Evolutionary conservation across 1,140 invertebrate species (phyloP).

Genomic region (Magallana angulata): DNA sequence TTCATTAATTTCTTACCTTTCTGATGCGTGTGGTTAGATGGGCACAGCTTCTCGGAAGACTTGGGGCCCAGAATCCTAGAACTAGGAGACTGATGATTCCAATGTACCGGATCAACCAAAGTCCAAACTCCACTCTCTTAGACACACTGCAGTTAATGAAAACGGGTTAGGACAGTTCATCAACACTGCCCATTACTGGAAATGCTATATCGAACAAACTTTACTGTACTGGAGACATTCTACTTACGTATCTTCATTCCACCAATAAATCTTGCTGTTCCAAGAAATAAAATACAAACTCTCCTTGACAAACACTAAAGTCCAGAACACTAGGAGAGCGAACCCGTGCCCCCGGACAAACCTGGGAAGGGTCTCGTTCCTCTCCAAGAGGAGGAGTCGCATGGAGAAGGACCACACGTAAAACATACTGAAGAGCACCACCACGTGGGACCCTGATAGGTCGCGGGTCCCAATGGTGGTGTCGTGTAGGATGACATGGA

Average conservation of each 20-base stretch:
- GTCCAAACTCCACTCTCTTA: slow-evolving; percentile 90
- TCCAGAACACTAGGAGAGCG: slow-evolving; percentile 94
- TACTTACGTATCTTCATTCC: slow-evolving; percentile 70
- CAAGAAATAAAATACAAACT: slow-evolving; percentile 90
- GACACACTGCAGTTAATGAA: slow-evolving; percentile 57
- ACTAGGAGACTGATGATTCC: slow-evolving; percentile 89
- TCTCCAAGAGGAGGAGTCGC: slow-evolving; percentile 88
- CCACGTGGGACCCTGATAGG: slow-evolving; percentile 64
- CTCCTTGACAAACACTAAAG: slow-evolving; percentile 90
- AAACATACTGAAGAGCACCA: slow-evolving; percentile 71
- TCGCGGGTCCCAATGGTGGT: slow-evolving; percentile 55
- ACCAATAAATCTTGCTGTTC: slow-evolving; percentile 75
- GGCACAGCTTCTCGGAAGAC: slow-evolving; percentile 82
- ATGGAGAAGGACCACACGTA: slow-evolving; percentile 89
- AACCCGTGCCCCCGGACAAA: slow-evolving; percentile 95
- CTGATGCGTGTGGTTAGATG: slow-evolving; percentile 39
- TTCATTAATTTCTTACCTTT: not conserved
- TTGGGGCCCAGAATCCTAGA: slow-evolving; percentile 92
- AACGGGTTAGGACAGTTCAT: not conserved
- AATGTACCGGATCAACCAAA: slow-evolving; percentile 91
- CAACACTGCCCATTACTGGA: not conserved
- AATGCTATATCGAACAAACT: not conserved
- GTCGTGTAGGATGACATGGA: slow-evolving; percentile 68
- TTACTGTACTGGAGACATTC: not conserved
- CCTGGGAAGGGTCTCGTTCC: slow-evolving; percentile 89